Evolutionary conservation across 2,797 vertebrate genomes (phyloP), one percentile per base, ranked within the genome.

Genomic region (Clamator glandarius): DNA sequence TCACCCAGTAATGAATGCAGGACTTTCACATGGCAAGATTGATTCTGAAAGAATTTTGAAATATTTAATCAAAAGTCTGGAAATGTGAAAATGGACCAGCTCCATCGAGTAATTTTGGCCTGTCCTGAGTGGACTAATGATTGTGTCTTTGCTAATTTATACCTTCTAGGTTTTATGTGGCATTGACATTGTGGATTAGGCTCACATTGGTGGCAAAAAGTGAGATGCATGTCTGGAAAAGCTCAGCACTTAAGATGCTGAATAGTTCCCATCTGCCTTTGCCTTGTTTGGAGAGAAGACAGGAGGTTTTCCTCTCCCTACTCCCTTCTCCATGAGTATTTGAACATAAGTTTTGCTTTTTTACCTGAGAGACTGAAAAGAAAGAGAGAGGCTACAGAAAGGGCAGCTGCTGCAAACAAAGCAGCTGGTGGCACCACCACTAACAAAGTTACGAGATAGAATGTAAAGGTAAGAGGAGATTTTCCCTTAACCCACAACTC

Each of bases 401-500:
- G 11, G 23, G 9, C 19, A 75, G 16, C 14, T 59, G 9, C 57
- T 58, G 29, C 54, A n/a, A 80, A 92, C 19, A 54, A 54, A 48
- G 15, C 6, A 12, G 33, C 16, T 68, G 42, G 29, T 9, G 15
- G 18, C 12, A 23, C 41, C 2, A 0, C 6, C 28, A 21, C 11
- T 54, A 21, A 29, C 16, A 54, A 74, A 21, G 26, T 35, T 69
- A 26, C 39, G 54, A 58, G 12, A 12, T 84, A 58, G 17, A 64
- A 48, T 12, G 19, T 24, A 68, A 57, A 75, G 5, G 6, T 52
- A 64, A 75, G 29, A 12, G 75, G 63, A 64, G 31, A 36, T 74
- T 69, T 84, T 64, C 24, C 16, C 23, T 64, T 62, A 84, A 48
- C 6, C 7, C 29, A 41, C 16, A 63, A 52, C 9, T 15, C 6